Evolutionary conservation across 2,888 invertebrate genomes (phyloP).

Genomic region (Tiliacea citrago): DNA sequence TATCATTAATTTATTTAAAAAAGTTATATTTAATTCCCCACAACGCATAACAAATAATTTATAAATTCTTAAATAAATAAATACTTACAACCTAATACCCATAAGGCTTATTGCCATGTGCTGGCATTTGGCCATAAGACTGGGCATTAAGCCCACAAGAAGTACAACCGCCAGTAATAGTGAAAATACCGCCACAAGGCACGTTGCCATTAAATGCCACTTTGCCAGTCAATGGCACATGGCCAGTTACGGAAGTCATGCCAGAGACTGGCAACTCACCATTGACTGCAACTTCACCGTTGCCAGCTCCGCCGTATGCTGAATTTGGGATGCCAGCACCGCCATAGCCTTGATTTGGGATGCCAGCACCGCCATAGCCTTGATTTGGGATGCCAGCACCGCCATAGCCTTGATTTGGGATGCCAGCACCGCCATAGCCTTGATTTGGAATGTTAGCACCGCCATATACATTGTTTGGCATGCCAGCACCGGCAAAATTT

Average conservation of each 20-base stretch:
- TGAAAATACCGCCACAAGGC: slow-evolving; percentile 58
- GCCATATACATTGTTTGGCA: background rate
- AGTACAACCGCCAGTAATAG: slow-evolving; percentile 56
- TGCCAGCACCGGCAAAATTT: background rate
- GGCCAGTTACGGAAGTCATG: slow-evolving; percentile 56
- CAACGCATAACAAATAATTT: slow-evolving; percentile 25
- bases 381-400: slow-evolving; percentile 3
- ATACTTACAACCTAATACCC: slow-evolving; percentile 31
- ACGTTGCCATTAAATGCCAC: slow-evolving; percentile 57
- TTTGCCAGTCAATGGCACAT: slow-evolving; percentile 62
- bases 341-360: background rate
- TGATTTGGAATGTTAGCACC: background rate
- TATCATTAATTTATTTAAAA: slow-evolving; percentile 11
- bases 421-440: background rate
- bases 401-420: background rate
- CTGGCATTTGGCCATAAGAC: slow-evolving; percentile 6
- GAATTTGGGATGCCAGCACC: slow-evolving; percentile 6
- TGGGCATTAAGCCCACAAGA: slow-evolving; percentile 40
- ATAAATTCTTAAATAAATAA: slow-evolving; percentile 21
- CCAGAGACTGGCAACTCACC: slow-evolving; percentile 72
- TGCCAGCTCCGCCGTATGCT: slow-evolving; percentile 56
- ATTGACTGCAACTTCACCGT: slow-evolving; percentile 66
- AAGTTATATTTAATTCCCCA: slow-evolving; percentile 20
- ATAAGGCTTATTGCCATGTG: slow-evolving; percentile 43
- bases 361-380: background rate